Evolutionary conservation across 2,888 invertebrate species (phyloP).

Genomic region (Gandaritis pyraliata): DNA sequence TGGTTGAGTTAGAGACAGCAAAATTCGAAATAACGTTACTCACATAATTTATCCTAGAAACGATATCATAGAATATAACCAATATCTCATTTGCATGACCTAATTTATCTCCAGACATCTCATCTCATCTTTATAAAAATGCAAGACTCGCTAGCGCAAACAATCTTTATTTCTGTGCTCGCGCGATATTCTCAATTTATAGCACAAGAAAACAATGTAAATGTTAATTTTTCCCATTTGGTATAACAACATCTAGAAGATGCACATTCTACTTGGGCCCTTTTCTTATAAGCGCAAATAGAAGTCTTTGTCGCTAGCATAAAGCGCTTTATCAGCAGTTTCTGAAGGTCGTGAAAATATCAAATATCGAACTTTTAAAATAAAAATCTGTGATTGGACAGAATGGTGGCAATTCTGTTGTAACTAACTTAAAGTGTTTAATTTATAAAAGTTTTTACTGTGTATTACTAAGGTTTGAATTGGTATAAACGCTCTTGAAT

Average conservation of each 20-base stretch:
- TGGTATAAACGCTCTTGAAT: too few relatives aligned
- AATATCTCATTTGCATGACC: slow-evolving; percentile 31
- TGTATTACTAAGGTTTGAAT: too few relatives aligned
- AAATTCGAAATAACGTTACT: too few relatives aligned
- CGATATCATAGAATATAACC: slow-evolving; percentile 22
- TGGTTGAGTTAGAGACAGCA: too few relatives aligned
- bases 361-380: too few relatives aligned
- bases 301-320: slow-evolving; percentile 36
- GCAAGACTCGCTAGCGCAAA: slow-evolving; percentile 30
- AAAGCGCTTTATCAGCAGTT: not conserved
- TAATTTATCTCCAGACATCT: slow-evolving; percentile 25
- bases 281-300: slow-evolving; percentile 26
- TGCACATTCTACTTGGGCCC: slow-evolving; percentile 24
- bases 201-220: slow-evolving; percentile 40
- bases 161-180: slow-evolving; percentile 34
- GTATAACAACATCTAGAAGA: slow-evolving; percentile 33
- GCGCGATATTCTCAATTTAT: slow-evolving; percentile 37
- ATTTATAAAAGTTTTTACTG: too few relatives aligned
- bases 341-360: too few relatives aligned
- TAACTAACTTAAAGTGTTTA: too few relatives aligned
- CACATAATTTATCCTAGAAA: not conserved
- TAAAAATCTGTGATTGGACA: too few relatives aligned
- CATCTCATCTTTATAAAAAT: slow-evolving; percentile 28
- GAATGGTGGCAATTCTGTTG: too few relatives aligned
- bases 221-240: slow-evolving; percentile 42